A percentile compares a stretch with the other conserved stretches of the same genome.
These are phyloP conservation scores for Phortica magna DNA, from an alignment of 2,888 invertebrate species.

Conservation along the genomic window DNA sequence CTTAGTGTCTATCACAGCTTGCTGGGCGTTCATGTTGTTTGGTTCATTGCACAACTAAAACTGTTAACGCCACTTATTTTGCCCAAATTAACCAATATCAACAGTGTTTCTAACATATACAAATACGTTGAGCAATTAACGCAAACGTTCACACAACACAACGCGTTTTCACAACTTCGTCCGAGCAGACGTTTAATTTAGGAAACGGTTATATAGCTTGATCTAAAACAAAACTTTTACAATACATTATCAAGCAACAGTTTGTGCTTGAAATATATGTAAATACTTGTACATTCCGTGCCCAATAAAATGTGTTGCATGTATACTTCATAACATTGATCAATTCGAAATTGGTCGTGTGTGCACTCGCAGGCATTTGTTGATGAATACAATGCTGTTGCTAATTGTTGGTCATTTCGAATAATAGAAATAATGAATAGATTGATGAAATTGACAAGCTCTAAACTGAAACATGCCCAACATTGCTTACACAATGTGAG, in stretches of 20 bases:
- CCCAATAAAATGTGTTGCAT: not conserved
- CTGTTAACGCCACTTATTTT: slow-evolving; percentile 14
- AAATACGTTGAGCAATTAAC: slow-evolving; percentile 20
- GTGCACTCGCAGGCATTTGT: not conserved
- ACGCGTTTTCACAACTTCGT: not conserved
- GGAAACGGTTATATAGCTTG: not conserved
- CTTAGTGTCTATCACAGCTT: not conserved
- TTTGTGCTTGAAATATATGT: not conserved
- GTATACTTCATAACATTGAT: not conserved
- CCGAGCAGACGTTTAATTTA: not conserved
- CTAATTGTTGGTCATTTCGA: not conserved
- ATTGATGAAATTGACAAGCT: not conserved
- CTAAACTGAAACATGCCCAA: not conserved
- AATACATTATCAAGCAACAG: not conserved
- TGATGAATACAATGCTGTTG: not conserved
- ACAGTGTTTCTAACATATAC: not conserved
- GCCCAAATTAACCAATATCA: slow-evolving; percentile 14
- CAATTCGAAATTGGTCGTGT: not conserved
- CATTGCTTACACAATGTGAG: not conserved
- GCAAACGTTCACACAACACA: not conserved
- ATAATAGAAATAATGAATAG: not conserved
- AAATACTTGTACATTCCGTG: not conserved
- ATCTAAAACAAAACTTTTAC: not conserved
- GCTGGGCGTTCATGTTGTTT: not conserved
- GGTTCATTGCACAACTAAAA: not conserved